Base-by-base conservation (phyloP, 2,113 vertebrate genomes). In the Otus sunia region DNA sequence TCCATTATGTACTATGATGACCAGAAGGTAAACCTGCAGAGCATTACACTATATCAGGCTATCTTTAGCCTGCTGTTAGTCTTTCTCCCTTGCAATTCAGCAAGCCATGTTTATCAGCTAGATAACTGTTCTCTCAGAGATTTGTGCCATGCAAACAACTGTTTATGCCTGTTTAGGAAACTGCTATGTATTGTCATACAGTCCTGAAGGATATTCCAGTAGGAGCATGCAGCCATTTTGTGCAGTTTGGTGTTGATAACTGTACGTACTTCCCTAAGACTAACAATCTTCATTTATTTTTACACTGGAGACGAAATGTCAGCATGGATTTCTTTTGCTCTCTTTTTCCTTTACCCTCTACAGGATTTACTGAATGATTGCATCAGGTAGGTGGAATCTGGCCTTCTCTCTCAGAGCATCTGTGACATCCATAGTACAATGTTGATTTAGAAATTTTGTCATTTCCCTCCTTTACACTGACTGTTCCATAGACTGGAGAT, bases 381-480 rank as follows among this genome's bases (percentile, higher is more conserved):
- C 17, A 15, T 23, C 0, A 0, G 6, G 45, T 60, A 25, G 15
- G 5, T 39, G 12, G 27, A 76, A 55, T 73, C 16, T 39, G 18
- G 7, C 23, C 15, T 85, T 56, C 69, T 56, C 50, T 90, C 12
- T 15, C 19, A 56, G 36, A n/a, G 6, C 12, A 37, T 41, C 22
- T 64, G 12, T 68, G 49, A 60, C 8, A 55, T 41, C n/a, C 30
- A 11, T 5, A 74, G 26, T 41, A 73, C 87, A 80, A 73, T 15
- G 43, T 15, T 81, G 55, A 36, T 13, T 77, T 64, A 37, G 43
- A 45, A 36, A 41, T 21, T 73, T 73, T 77, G 20, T 86, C 6
- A 29, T 49, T 90, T 69, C 39, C 32, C 7, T 84, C 29, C 56
- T 84, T 90, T 76, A 23, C 16, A 37, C 30, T 68, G 49, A 36